Percentiles rank a stretch among this genome's conserved stretches.
phyloP scores from a whole-genome alignment of 23 tunicate species.

The Styela clava region DNA sequence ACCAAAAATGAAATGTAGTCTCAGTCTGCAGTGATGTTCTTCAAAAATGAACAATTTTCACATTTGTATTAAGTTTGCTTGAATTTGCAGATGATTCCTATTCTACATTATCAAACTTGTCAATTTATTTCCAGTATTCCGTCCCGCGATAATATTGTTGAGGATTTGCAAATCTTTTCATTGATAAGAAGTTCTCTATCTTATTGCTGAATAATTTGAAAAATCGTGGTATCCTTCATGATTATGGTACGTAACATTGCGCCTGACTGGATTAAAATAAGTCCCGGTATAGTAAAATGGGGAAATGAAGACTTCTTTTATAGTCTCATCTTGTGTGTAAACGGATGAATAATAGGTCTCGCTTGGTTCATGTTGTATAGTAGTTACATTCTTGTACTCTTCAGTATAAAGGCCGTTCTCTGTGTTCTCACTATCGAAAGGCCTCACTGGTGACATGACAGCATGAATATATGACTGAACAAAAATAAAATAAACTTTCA shows the following conservation, averaged over 20 bases:
- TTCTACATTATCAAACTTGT: no score
- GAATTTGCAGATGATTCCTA: no score
- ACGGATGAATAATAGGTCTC: not conserved
- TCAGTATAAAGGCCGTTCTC: not conserved
- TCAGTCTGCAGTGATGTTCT: no score
- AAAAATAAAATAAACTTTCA: no score
- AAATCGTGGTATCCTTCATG: not conserved
- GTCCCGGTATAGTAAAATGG: conserved; percentile 29
- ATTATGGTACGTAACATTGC: not conserved
- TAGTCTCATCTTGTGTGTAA: conserved; percentile 23
- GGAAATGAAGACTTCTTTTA: conserved; percentile 4
- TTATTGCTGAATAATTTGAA: not conserved
- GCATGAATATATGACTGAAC: conserved; percentile 30
- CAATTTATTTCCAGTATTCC: no score
- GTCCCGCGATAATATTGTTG: no score
- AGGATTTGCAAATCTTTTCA: no score
- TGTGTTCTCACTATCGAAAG: not conserved
- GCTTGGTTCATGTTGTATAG: not conserved
- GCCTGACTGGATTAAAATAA: conserved; percentile 10
- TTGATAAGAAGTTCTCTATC: no score
- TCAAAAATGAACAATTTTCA: no score
- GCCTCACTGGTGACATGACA: not conserved
- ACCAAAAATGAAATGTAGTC: no score
- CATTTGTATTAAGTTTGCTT: no score
- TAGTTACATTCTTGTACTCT: not conserved